Base-by-base conservation (phyloP, 2,888 invertebrate genomes). In the Drosophila acutilabella region DNA sequence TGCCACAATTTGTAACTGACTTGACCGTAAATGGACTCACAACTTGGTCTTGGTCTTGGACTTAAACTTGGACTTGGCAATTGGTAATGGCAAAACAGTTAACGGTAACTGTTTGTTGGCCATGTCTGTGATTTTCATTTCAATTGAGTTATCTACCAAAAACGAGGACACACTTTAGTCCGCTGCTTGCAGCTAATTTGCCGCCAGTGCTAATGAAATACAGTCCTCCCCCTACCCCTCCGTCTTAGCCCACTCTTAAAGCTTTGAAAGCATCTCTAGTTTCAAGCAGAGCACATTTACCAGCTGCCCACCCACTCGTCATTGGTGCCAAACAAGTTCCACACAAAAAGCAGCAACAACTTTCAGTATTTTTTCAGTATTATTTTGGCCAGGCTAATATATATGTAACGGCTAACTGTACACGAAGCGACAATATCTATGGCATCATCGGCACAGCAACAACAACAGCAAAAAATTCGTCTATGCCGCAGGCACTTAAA, bases 341-440 rank as follows among this genome's bases (percentile, higher is more conserved):
- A 2, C 14, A 30, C 56, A 44, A 14, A 48, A 23, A 30, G 40
- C 44, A 48, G 14, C n/a, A 14, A 20, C 48, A 64, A 42, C 40
- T 11, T 13, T 36, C 47, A 48, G 14, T 38, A 33, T 38, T 8
- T 16, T 11, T 26, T 14, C n/a, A n/a, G n/a, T n/a, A 11, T 30
- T 40, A 6, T 80, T 86, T 86, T 81, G 78, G 81, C 64, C 68
- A 59, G 61, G 60, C 83, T 88, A 84, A 88, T 84, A 88, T 80
- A 84, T 88, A 86, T 84, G 89, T 88, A 88, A 69, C 83, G 68
- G 51, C 87, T 86, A 84, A 84, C 83, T 86, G 83, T 88, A 88
- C 89, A 74, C 75, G 87, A 86, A 86, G 87, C 83, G 83, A 84
- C 83, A 86, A 86, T 88, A 88, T 84, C 83, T 83, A 86, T 71